Evolutionary conservation across 2,113 vertebrate species (phyloP).

Genomic region (Hystrix cristata): DNA sequence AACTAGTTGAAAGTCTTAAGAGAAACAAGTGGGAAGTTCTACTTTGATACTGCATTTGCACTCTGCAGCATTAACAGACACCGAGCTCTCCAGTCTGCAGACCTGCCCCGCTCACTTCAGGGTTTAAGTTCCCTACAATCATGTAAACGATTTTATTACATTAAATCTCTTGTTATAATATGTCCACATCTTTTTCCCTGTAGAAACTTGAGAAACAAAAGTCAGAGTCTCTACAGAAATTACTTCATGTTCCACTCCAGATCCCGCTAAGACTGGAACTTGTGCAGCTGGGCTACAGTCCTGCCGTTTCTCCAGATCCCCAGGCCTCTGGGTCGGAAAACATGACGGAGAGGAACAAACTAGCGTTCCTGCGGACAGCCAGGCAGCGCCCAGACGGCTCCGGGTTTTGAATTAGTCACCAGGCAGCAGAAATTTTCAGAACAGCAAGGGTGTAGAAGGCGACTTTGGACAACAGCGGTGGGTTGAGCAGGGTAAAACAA

Average conservation of each 20-base stretch:
- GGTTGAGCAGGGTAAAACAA: not conserved
- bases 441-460: too few species aligned
- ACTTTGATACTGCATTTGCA: not conserved
- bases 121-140: not conserved
- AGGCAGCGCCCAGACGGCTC: not conserved
- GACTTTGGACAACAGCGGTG: too few species aligned
- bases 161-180: not conserved
- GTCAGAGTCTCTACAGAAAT: not conserved
- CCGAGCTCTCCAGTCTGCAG: too few species aligned
- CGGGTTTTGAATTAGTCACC: not conserved
- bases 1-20: not conserved
- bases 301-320: not conserved
- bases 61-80: not conserved
- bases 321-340: not conserved
- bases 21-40: not conserved
- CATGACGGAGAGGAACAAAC: not conserved
- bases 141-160: not conserved
- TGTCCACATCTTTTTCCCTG: not conserved
- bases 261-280: not conserved
- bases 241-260: not conserved
- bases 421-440: not conserved
- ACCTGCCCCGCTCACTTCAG: not conserved
- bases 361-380: not conserved
- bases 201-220: not conserved
- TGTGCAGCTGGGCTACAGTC: fast-evolving